Conservation (phyloP, 1,140 invertebrate genomes). For the Chrysoperla carnea region DNA sequence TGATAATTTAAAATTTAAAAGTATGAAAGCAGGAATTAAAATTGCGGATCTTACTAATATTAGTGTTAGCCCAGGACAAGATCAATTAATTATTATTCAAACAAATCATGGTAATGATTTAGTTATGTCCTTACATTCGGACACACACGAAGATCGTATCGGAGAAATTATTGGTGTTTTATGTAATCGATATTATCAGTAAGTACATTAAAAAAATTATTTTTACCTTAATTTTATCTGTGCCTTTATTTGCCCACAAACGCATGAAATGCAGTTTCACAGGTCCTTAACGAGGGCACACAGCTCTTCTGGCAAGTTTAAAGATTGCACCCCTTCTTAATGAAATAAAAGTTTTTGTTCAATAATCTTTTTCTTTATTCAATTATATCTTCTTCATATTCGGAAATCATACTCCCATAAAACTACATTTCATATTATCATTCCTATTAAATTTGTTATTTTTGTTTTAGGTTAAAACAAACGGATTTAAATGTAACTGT, state of each 20-base stretch:
- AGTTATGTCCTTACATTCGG: constrained; percentile 53
- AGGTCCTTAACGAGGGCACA: too few relatives aligned
- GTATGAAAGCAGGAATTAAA: constrained; percentile 65
- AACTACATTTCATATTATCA: too few relatives aligned
- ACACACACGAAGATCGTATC: constrained; percentile 41
- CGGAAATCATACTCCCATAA: too few relatives aligned
- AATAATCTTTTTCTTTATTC: too few relatives aligned
- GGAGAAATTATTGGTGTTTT: constrained; percentile 82
- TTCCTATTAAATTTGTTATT: too few relatives aligned
- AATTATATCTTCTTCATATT: too few relatives aligned
- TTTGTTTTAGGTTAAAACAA: constrained; percentile 28
- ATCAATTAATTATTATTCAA: constrained; percentile 82
- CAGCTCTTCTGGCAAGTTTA: not conserved
- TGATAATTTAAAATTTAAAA: constrained; percentile 70
- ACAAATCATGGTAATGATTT: constrained; percentile 79
- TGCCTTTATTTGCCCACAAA: too few relatives aligned
- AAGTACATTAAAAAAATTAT: constrained; percentile 23
- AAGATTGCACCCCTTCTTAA: not conserved
- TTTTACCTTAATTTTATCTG: constrained; percentile 5
- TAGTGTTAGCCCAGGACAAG: constrained; percentile 62
- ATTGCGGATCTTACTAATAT: constrained; percentile 68
- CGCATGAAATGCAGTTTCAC: too few relatives aligned
- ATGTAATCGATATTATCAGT: constrained; percentile 53
- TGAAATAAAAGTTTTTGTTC: too few relatives aligned
- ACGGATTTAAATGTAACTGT: constrained; percentile 47